Base-by-base conservation (phyloP, 2,888 invertebrate genomes). In the Imbricaverruca yamaguchii region DNA sequence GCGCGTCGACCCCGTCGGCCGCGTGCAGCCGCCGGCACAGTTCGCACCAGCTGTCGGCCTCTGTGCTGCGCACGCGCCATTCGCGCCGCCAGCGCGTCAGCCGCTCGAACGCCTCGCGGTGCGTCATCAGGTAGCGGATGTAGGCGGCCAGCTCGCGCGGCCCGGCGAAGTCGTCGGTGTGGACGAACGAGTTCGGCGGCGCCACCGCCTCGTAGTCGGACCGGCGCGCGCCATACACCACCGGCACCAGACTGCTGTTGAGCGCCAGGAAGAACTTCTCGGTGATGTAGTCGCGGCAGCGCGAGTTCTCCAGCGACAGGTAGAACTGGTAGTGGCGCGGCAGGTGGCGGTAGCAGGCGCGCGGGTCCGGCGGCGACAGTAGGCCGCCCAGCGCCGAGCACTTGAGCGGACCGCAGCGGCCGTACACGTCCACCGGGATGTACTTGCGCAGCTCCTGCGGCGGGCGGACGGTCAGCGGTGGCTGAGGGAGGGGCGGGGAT, bases 151-250 rank as follows among this genome's bases (percentile, higher is more conserved):
- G n/a, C n/a, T 82, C 74, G 4, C 80, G 55, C 3, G 81, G 55
- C 6, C 59, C 18, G 4, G 10, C n/a, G 81, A 81, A 82, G 57
- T 82, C 82, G 10, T 82, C 74, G 2, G 57, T 25, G 57, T 82
- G 82, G 18, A 82, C 56, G 39, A 82, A 82, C 10, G 82, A 82
- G n/a, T 81, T n/a, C 2, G 81, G 59, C 10, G 82, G 82, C 18
- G 74, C 67, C 21, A 81, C 25, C 3, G 61, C 23, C 18, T 69
- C 82, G 61, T 82, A 82, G 25, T 80, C 63, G 3, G 13, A 18
- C 12, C 65, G 55, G 11, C 18, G 25, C 13, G 82, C 57, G n/a
- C 82, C 82, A 74, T 81, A 81, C 61, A 82, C 82, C 13, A 81
- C 21, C 12, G 81, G 81, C 15, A 81, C 23, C 3, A 78, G 78